Evolutionary conservation across 2,797 vertebrate species (phyloP), one percentile per base, ranked within the genome.

Genomic region (Austrolebias charrua): DNA sequence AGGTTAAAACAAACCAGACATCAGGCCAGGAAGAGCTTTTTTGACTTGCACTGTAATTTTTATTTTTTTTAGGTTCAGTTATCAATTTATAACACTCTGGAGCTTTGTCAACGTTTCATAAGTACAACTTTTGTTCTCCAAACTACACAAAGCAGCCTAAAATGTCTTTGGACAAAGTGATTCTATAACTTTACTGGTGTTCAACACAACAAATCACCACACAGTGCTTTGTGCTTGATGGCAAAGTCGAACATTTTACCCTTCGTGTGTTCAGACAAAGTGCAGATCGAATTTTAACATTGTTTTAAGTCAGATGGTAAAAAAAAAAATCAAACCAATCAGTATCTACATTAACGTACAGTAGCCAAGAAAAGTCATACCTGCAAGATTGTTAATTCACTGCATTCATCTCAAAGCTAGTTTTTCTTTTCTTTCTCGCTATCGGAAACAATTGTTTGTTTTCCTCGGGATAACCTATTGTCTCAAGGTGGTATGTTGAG

Each of bases 41-140:
- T n/a, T n/a, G 3, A 54, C 47, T 70, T 54, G 31, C 11, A 42
- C 45, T 24, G 2, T 20, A 24, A 24, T 24, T n/a, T 24, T 24
- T 24, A 24, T 24, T 2, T 24, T 24, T 24, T 24, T 24, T 24
- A 24, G 24, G 24, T 63, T 55, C 48, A 29, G 19, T n/a, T 11
- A 55, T 69, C 24, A 68, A 79, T 74, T 55, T 70, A 74, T 67
- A 79, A 29, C 24, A 52, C 53, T 60, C 49, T 28, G 61, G 64
- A 63, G 52, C 49, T 19, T 58, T 16, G 40, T 20, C 19, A 47
- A 28, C 28, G 45, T 59, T 60, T 42, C 1, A 66, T 53, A 12
- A 20, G 40, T 60, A 54, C 28, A 57, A 58, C 65, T 57, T 44
- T 48, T 38, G 44, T 52, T 33, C 49, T 55, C 24, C 29, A 64